Conservation (phyloP, 2,888 invertebrate species). For the Tholera decimalis region DNA sequence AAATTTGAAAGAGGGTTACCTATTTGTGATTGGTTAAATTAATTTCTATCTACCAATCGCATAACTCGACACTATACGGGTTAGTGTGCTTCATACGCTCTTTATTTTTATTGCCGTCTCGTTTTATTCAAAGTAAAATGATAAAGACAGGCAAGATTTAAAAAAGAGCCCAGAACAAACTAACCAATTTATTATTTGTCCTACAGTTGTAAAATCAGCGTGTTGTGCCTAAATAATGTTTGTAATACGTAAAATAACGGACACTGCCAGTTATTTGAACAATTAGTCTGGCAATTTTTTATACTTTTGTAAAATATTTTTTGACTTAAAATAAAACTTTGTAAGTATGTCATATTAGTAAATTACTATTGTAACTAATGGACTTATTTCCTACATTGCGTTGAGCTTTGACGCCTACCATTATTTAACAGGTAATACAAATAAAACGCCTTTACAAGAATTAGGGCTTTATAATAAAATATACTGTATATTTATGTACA, state of each 20-base stretch:
- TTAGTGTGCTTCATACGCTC: constrained; percentile 4
- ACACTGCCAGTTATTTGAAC: constrained; percentile 55
- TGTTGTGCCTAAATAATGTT: constrained; percentile 31
- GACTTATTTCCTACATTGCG: constrained; percentile 19
- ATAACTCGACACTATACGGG: not conserved
- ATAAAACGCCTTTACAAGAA: constrained; percentile 24
- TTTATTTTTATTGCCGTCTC: constrained; percentile 50
- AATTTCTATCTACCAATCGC: not conserved
- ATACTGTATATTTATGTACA: constrained; percentile 50
- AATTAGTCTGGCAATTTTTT: constrained; percentile 36
- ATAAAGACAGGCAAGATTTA: constrained; percentile 49
- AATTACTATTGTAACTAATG: constrained; percentile 29
- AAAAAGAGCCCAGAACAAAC: constrained; percentile 16
- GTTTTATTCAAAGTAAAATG: constrained; percentile 52
- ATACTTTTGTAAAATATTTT: constrained; percentile 37
- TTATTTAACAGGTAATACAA: constrained; percentile 29
- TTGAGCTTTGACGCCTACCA: constrained; percentile 26
- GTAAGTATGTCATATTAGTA: constrained; percentile 20
- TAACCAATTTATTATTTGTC: not conserved
- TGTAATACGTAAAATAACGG: constrained; percentile 24
- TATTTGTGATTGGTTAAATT: not conserved
- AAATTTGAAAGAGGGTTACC: not conserved
- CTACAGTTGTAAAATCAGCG: constrained; percentile 32
- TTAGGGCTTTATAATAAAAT: constrained; percentile 37
- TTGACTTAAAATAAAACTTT: constrained; percentile 15